Conservation (phyloP, 2,113 vertebrate genomes). For the Eulemur macaco region DNA sequence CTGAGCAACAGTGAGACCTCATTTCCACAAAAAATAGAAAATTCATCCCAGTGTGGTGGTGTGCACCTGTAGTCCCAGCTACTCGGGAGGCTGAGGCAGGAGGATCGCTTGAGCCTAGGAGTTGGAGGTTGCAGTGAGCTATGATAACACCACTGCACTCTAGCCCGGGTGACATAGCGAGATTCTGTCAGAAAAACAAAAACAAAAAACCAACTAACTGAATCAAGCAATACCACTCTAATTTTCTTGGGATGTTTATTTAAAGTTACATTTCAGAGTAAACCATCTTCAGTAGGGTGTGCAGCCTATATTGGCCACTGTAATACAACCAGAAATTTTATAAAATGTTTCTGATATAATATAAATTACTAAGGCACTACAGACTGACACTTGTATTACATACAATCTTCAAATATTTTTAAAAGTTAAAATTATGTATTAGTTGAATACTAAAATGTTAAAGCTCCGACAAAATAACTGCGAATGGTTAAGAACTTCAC, state of each 20-base stretch:
- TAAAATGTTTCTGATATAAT: not conserved
- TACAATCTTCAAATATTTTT: not conserved
- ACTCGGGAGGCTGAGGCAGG: no score
- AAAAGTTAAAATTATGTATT: not conserved
- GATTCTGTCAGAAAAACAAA: not conserved
- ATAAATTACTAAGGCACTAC: not conserved
- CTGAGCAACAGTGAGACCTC: no score
- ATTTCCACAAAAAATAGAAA: no score
- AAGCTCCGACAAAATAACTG: not conserved
- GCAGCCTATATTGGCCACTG: not conserved
- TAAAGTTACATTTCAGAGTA: constrained; percentile 39
- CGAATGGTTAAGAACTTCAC: not conserved
- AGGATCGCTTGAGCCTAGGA: no score
- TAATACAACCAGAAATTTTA: not conserved
- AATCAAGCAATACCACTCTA: not conserved
- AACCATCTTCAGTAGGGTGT: not conserved
- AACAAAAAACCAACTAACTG: not conserved
- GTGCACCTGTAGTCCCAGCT: no score
- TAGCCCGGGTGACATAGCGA: no score
- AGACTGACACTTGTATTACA: not conserved
- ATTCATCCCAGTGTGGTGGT: no score
- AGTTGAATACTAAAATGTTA: not conserved
- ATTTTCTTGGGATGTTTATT: constrained; percentile 51
- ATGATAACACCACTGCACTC: no score
- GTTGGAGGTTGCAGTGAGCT: no score